phyloP scores from a whole-genome alignment of 2,797 vertebrate genomes.

The Zenarchopterus dispar region DNA sequence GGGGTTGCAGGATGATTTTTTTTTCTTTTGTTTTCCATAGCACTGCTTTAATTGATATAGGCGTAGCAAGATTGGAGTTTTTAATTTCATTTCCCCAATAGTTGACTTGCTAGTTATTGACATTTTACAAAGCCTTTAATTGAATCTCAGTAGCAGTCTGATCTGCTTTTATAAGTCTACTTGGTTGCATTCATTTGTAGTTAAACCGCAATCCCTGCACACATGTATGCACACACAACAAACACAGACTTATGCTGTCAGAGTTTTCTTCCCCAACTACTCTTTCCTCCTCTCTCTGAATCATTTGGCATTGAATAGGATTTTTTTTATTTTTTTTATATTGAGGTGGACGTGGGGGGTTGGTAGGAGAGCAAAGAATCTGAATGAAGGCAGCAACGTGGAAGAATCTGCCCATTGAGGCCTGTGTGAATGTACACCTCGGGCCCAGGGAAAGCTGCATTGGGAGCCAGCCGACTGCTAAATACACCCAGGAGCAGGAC shows the following conservation, averaged over 20 bases:
- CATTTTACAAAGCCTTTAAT: not conserved
- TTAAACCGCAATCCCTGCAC: slow-evolving; percentile 74
- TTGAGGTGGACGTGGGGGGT: slow-evolving; percentile 42
- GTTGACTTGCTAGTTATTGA: too few species aligned
- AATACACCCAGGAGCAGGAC: slow-evolving; percentile 98
- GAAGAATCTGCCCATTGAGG: slow-evolving; percentile 99
- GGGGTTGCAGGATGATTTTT: slow-evolving; percentile 10
- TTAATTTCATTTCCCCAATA: too few species aligned
- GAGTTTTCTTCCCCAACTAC: slow-evolving; percentile 67
- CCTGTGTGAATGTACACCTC: slow-evolving; percentile 98
- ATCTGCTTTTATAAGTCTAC: not conserved
- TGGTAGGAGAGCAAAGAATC: slow-evolving; percentile 73
- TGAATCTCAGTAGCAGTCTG: not conserved
- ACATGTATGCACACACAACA: slow-evolving; percentile 43
- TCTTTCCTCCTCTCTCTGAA: slow-evolving; percentile 89
- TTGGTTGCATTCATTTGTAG: slow-evolving; percentile 83
- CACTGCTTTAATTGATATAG: not conserved
- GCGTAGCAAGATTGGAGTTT: not conserved
- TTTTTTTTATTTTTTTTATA: slow-evolving; percentile 21
- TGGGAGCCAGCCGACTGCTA: slow-evolving; percentile 99
- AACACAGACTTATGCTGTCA: slow-evolving; percentile 62
- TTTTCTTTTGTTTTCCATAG: not conserved
- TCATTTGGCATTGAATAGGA: slow-evolving; percentile 95
- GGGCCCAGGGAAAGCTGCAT: slow-evolving; percentile 96
- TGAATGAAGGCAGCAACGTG: slow-evolving; percentile 99